Evolutionary conservation across 2,888 invertebrate genomes (phyloP).

Genomic region (Apeira syringaria): DNA sequence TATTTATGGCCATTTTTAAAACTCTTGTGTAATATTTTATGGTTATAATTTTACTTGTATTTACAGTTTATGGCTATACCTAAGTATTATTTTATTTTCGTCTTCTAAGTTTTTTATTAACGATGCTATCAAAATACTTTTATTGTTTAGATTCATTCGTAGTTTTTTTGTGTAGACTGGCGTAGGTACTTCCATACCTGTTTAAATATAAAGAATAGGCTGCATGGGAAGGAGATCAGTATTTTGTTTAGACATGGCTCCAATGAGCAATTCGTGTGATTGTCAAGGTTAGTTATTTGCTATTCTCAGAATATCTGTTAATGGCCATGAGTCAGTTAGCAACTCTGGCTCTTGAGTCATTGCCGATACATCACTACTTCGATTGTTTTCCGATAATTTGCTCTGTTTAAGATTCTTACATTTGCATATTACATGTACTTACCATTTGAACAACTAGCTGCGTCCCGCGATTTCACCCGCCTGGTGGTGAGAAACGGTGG

Average conservation of each 20-base stretch:
- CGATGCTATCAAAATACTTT: too few relatives aligned
- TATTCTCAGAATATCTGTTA: constrained; percentile 76
- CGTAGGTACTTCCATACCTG: too few relatives aligned
- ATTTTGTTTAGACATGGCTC: constrained; percentile 22
- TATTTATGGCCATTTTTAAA: constrained; percentile 57
- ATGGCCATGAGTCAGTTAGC: constrained; percentile 65
- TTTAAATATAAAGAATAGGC: too few relatives aligned
- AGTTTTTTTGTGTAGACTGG: too few relatives aligned
- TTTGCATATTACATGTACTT: too few relatives aligned
- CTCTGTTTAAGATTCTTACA: constrained; percentile 54
- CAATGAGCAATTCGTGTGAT: constrained; percentile 39
- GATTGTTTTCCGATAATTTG: constrained; percentile 68
- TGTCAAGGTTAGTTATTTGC: constrained; percentile 66
- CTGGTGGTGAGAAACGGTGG: too few relatives aligned
- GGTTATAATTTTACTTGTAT: constrained; percentile 22
- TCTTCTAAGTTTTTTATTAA: not conserved
- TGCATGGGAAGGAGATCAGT: too few relatives aligned
- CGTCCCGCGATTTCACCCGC: too few relatives aligned
- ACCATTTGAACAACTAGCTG: too few relatives aligned
- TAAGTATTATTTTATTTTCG: too few relatives aligned
- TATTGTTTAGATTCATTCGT: too few relatives aligned
- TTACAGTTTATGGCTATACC: constrained; percentile 10
- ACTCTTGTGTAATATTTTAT: constrained; percentile 34
- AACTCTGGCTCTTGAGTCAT: constrained; percentile 56
- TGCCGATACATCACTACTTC: constrained; percentile 47